phyloP scores from a whole-genome alignment of 2,888 invertebrate species.

The Globia sparganii region DNA sequence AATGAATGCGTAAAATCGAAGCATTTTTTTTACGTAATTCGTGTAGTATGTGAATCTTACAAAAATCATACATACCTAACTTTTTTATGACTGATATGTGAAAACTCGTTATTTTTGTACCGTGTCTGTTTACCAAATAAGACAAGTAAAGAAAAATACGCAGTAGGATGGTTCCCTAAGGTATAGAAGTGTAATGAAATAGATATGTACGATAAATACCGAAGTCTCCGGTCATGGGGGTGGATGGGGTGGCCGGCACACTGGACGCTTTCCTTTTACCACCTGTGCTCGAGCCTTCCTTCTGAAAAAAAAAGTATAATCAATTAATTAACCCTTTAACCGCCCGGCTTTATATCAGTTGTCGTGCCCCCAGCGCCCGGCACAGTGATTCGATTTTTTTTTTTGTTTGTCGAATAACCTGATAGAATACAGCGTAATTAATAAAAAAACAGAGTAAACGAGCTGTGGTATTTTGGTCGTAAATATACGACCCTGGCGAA shows the following conservation, averaged over 20 bases:
- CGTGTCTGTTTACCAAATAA: constrained; percentile 15
- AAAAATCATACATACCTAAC: background rate
- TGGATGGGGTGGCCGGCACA: constrained; percentile 96
- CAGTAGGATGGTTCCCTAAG: constrained; percentile 28
- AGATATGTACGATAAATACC: constrained; percentile 82
- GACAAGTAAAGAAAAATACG: constrained; percentile 2
- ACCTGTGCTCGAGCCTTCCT: constrained; percentile 83
- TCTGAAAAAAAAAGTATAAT: constrained; percentile 27
- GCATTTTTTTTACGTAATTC: background rate
- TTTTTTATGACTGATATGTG: too few species aligned
- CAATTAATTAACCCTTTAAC: too few species aligned
- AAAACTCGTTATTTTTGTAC: background rate
- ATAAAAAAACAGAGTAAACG: too few species aligned
- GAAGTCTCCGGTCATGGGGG: constrained; percentile 93
- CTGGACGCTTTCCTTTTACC: constrained; percentile 95
- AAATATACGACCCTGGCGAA: too few species aligned
- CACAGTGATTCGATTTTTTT: too few species aligned
- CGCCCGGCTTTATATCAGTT: too few species aligned
- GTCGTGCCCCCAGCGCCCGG: too few species aligned
- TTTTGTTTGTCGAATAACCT: too few species aligned
- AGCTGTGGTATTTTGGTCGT: too few species aligned
- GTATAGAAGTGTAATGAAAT: constrained; percentile 50
- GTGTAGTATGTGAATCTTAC: background rate
- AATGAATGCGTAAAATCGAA: background rate
- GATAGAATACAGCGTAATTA: too few species aligned